Conservation (phyloP, 35 echinoderm and acorn worm species). For the Antedon bifida region DNA sequence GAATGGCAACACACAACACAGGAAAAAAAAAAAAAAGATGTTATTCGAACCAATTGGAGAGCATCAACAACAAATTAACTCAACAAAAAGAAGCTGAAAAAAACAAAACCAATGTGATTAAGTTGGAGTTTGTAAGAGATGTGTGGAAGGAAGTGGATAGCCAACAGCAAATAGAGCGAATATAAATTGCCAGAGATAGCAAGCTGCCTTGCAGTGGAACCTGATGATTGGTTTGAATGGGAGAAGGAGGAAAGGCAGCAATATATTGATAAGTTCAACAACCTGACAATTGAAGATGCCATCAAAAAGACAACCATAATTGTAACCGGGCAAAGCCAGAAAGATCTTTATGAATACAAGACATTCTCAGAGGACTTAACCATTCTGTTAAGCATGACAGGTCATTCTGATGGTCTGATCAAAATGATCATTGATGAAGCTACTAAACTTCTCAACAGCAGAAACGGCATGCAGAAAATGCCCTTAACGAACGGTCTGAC, state of each 20-base stretch:
- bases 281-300: neutral
- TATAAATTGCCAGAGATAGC: neutral
- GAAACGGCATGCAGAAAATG: neutral
- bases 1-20: too few relatives aligned
- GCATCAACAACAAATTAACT: too few relatives aligned
- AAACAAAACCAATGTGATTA: neutral
- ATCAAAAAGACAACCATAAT: neutral
- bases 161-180: neutral
- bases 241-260: neutral
- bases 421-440: too few relatives aligned
- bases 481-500: neutral
- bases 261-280: neutral
- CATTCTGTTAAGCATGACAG: too few relatives aligned
- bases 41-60: too few relatives aligned
- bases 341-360: neutral
- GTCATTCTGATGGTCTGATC: too few relatives aligned
- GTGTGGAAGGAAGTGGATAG: conserved; percentile 4
- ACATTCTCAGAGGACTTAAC: too few relatives aligned
- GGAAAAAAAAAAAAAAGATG: too few relatives aligned
- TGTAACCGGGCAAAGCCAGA: neutral
- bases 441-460: too few relatives aligned
- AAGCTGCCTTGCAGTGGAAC: neutral
- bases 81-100: too few relatives aligned
- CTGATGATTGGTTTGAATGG: neutral
- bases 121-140: neutral